A percentile compares a stretch with the other conserved stretches of the same genome.
Conservation (phyloP, 1,140 invertebrate species). For the Leptinotarsa undecemlineata region DNA sequence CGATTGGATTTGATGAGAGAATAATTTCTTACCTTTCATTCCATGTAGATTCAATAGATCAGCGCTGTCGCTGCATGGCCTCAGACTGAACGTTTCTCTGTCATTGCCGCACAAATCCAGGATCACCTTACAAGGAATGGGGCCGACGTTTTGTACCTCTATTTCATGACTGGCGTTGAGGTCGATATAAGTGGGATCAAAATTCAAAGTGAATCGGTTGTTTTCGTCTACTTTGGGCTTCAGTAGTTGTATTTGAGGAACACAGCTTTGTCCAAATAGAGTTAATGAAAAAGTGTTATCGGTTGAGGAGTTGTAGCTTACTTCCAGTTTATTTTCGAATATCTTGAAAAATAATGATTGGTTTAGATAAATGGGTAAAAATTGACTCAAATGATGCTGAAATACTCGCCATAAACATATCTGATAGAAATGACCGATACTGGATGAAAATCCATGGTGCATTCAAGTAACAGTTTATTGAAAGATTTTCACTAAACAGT, state of each 20-base stretch:
- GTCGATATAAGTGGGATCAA: conserved; percentile 35
- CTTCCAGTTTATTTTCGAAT: conserved; percentile 11
- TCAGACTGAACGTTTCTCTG: conserved; percentile 12
- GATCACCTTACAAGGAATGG: conserved; percentile 42
- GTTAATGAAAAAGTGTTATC: conserved; percentile 26
- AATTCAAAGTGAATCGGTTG: conserved; percentile 24
- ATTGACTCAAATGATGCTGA: too few species aligned
- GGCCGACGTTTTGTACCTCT: conserved; percentile 40
- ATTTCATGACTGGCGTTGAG: conserved; percentile 17
- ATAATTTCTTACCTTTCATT: too few species aligned
- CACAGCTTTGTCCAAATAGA: conserved; percentile 38
- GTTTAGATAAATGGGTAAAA: not conserved
- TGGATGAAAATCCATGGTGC: too few species aligned
- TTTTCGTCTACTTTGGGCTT: conserved; percentile 31
- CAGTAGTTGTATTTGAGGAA: conserved; percentile 40
- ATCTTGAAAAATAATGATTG: conserved; percentile 10
- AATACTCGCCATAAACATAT: too few species aligned
- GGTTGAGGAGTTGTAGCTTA: conserved; percentile 21
- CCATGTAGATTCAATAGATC: conserved; percentile 16
- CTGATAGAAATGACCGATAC: too few species aligned
- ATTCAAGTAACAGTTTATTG: too few species aligned
- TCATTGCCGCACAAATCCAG: conserved; percentile 22
- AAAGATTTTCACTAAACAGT: too few species aligned
- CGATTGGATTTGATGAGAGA: too few species aligned
- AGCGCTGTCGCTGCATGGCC: conserved; percentile 23